Conservation (phyloP, 2,113 vertebrate genomes). For the Prionailurus viverrinus region DNA sequence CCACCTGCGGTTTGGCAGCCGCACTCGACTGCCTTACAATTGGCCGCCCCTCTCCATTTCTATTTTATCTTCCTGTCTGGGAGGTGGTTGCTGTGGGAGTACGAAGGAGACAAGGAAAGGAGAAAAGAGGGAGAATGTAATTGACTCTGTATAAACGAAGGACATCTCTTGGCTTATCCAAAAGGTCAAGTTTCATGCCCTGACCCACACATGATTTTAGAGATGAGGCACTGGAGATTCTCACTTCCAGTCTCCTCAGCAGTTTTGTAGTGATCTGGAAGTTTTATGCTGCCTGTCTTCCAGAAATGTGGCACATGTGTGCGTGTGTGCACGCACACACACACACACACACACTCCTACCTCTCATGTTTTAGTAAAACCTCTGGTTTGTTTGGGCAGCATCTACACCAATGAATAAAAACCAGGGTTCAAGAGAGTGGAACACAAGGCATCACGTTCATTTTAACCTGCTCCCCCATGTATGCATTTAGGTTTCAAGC, state of each 20-base stretch:
- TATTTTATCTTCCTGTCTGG: constrained; percentile 48
- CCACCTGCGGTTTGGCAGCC: constrained; percentile 52
- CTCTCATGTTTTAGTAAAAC: background rate
- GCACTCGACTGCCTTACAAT: background rate
- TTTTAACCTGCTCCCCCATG: background rate
- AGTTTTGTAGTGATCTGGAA: background rate
- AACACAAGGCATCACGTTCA: background rate
- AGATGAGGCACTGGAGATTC: background rate
- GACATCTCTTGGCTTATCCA: background rate
- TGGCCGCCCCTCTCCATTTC: background rate
- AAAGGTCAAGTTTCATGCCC: background rate
- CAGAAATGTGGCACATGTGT: background rate
- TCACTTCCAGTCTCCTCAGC: background rate
- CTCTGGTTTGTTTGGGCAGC: background rate
- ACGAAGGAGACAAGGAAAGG: background rate
- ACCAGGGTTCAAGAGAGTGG: background rate
- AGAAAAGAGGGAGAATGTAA: background rate
- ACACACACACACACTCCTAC: background rate
- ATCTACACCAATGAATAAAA: background rate
- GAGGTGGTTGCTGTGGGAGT: constrained; percentile 29
- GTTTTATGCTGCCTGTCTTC: background rate
- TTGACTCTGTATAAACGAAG: background rate
- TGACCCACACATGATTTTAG: background rate
- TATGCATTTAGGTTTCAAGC: background rate
- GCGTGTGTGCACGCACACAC: accelerated